These are phyloP conservation scores for Amphimallon solstitiale DNA, from an alignment of 2,888 invertebrate species.

Conservation along the genomic window DNA sequence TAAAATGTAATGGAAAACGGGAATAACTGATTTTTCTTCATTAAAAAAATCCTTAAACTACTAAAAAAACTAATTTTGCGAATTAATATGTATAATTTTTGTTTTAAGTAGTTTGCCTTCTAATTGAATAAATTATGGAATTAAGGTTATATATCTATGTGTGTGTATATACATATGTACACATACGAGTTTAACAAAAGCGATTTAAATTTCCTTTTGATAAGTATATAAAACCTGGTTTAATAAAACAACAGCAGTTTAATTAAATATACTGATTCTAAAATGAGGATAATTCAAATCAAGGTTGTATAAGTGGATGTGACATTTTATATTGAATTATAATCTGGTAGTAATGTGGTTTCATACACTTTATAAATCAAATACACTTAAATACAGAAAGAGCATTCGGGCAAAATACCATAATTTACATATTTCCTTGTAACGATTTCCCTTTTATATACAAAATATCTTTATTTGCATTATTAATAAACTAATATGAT, in stretches of 20 bases:
- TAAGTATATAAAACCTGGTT: background rate
- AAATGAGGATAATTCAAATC: background rate
- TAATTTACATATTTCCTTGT: conserved; percentile 29
- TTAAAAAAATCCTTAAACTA: too few relatives aligned
- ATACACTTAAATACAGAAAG: background rate
- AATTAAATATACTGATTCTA: background rate
- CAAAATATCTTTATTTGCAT: conserved; percentile 14
- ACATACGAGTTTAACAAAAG: too few relatives aligned
- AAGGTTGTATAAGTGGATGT: conserved; percentile 19
- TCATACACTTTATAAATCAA: conserved; percentile 17
- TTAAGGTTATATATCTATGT: too few relatives aligned
- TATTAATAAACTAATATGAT: background rate
- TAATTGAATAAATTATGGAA: too few relatives aligned
- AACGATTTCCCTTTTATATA: conserved; percentile 18
- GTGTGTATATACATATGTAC: too few relatives aligned
- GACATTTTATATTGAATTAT: conserved; percentile 20
- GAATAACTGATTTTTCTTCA: too few relatives aligned
- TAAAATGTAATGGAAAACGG: too few relatives aligned
- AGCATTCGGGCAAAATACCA: conserved; percentile 22
- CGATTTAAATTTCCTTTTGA: too few relatives aligned
- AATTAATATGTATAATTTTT: too few relatives aligned
- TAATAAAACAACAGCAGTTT: background rate
- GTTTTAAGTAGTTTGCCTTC: too few relatives aligned
- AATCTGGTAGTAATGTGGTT: background rate
- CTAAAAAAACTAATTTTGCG: too few relatives aligned